Evolutionary conservation across 2,888 invertebrate species (phyloP), one percentile per base, ranked within the genome.

Genomic region (Erannis defoliaria): DNA sequence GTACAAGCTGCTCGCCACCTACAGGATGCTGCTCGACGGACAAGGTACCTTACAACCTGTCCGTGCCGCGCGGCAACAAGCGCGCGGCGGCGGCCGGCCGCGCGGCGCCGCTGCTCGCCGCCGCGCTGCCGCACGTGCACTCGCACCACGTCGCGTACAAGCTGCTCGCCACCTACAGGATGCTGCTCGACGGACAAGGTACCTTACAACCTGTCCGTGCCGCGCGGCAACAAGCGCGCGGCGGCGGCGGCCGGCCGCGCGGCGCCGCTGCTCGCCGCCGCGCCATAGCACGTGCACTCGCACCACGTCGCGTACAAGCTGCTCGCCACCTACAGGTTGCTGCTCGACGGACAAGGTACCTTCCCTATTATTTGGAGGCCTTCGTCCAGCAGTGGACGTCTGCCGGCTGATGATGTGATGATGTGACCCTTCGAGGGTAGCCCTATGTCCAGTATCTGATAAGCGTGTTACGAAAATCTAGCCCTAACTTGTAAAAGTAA

Each of bases 101-200:
- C 1, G 90, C 92, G 0, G 85, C 85, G 0, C 80, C 86, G 0
- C 8, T 84, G 31, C 90, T 98, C 58, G 93, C 98, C 55, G 94
- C 95, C 61, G 95, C 96, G 2, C 92, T 97, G 77, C 96, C 96
- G 0, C 86, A 90, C 51, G 94, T 95, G 40, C 94, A 94, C 45
- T 96, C 97, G 62, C 96, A 95, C 56, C 96, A 97, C 23, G 97
- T 98, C 1, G 96, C 97, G 5, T 98, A 97, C 78, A 98, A 98
- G 86, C 90, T 98, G 63, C 83, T 98, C 51, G 98, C 97, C 2
- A 97, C 97, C 0, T 88, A 98, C 0, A 93, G 98, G 58, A 97
- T 98, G 96, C 94, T 97, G 38, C 95, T 98, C 1, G 97, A 97
- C 85, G 97, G 97, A 23, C 96, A n/a, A n/a, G n/a, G n/a, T n/a